Conservation (phyloP, 2,113 vertebrate genomes). For the Halichoerus grypus region DNA sequence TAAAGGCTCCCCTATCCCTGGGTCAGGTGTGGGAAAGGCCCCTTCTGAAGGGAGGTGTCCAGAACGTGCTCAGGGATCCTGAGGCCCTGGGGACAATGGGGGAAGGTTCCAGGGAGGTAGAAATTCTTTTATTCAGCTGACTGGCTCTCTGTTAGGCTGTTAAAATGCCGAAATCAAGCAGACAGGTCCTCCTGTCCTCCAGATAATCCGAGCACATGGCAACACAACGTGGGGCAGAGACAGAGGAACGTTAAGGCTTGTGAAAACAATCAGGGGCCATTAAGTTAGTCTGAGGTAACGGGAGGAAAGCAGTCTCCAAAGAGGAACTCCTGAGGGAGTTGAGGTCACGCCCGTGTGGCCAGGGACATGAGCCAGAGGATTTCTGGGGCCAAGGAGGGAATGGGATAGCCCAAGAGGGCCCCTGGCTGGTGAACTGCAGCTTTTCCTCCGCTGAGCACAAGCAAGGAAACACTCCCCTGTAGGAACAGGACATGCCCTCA, state of each 20-base stretch:
- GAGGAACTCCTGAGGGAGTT: background rate
- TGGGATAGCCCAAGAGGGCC: background rate
- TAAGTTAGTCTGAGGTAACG: background rate
- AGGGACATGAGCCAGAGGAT: background rate
- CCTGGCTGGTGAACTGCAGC: background rate
- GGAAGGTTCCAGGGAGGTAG: background rate
- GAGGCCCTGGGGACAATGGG: background rate
- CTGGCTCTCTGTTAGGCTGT: background rate
- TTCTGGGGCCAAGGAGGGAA: background rate
- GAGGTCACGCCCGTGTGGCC: background rate
- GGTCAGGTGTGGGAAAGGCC: background rate
- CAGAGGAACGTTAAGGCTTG: background rate
- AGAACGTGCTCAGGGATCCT: background rate
- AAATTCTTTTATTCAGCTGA: background rate
- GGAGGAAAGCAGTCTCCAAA: background rate
- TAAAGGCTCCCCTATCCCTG: background rate
- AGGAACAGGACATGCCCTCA: background rate
- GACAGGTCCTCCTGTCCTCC: background rate
- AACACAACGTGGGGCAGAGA: background rate
- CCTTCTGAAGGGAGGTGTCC: background rate
- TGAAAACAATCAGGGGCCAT: background rate
- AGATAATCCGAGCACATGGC: background rate
- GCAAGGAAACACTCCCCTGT: background rate
- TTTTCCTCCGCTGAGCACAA: background rate
- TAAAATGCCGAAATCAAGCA: background rate